These are phyloP conservation scores for Rhincodon typus DNA, from an alignment of 2,797 vertebrate species.

Conservation along the genomic window DNA sequence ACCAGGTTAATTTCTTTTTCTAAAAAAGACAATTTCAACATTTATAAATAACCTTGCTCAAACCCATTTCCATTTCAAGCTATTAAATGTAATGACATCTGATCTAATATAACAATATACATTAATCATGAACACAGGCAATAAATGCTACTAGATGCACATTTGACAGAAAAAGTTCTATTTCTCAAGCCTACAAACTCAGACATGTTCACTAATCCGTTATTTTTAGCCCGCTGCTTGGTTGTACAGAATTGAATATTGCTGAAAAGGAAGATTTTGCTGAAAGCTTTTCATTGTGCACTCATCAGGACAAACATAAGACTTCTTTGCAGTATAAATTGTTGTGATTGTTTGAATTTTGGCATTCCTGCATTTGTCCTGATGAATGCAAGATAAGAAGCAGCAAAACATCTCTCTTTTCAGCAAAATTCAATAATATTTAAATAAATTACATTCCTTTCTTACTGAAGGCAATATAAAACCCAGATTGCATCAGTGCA, in stretches of 20 bases:
- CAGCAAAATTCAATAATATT: background rate
- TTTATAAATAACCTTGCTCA: background rate
- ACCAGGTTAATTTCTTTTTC: background rate
- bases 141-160: background rate
- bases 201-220: background rate
- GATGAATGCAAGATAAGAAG: too few species aligned
- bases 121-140: background rate
- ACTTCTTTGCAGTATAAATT: too few species aligned
- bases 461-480: background rate
- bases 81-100: background rate
- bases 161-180: background rate
- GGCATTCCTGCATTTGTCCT: too few species aligned
- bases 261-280: too few species aligned
- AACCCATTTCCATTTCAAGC: background rate
- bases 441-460: background rate
- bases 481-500: background rate
- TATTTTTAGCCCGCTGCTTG: background rate
- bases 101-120: background rate
- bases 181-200: background rate
- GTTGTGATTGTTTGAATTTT: too few species aligned
- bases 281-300: background rate
- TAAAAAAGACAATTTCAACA: background rate
- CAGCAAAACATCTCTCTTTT: background rate
- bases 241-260: background rate
- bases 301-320: background rate